Base-by-base conservation (phyloP, 37 sponge, comb jelly and placozoan genomes). In the Eunapius fragilis region DNA sequence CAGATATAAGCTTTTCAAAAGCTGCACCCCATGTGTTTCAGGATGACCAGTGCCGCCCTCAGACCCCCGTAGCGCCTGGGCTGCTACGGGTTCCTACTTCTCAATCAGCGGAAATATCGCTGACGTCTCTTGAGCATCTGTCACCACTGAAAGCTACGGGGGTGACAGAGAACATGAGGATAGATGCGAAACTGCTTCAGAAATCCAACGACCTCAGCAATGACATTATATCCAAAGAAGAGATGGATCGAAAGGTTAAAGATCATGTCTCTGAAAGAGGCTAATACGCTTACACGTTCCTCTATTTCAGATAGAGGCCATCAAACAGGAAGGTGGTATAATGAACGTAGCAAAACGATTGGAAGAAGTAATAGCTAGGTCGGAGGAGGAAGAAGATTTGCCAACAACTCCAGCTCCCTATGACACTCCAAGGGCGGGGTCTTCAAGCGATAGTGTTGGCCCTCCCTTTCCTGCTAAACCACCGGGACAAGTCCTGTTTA, bases 401-500 rank as follows among this genome's bases (percentile, higher is more conserved):
- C n/a, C n/a, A 25, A 11, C 22, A 2, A 58, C 58, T 2, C 58
- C 58, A 17, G 58, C 6, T 76, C 7, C 19, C 38, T 0, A n/a
- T 27, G 22, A 13, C 2, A 0, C 36, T 19, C 22, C n/a, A 76
- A 25, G n/a, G 35, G 7, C 2, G 24, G 32, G 37, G 0, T 37
- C 35, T 2, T 1, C 19, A 9, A 31, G 28, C 5, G 82, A 75
- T 25, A 14, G n/a, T n/a, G n/a, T 31, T 24, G 37, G 33, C 3
- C 78, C 78, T 45, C 11, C 45, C 25, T 68, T 85, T 37, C 78
- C 85, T n/a, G 13, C 31, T 4, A 26, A 28, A 28, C 85, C 85
- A 19, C 85, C 85, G n/a, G 85, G 85, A 25, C 32, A 17, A 78
- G 2, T 70, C 25, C 32, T 85, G 41, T 69, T 85, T 2, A 37